Percentiles rank a stretch among this genome's conserved stretches.
phyloP scores from a whole-genome alignment of 2,888 invertebrate species.

The Calameuta pallipes region DNA sequence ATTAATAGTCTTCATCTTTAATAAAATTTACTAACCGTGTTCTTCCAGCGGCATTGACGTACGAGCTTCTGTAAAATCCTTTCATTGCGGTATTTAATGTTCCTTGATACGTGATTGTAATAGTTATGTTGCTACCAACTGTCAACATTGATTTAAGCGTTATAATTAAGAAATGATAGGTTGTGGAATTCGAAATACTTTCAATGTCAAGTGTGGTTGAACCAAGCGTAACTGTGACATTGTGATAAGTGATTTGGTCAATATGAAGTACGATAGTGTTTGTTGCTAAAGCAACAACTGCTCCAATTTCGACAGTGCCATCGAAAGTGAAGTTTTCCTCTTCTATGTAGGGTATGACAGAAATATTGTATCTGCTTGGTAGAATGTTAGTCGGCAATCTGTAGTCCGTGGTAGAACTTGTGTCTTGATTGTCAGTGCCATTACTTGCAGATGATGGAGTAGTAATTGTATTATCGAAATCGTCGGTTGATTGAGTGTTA shows the following conservation, averaged over 20 bases:
- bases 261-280: constrained; percentile 43
- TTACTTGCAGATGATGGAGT: no score
- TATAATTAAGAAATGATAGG: constrained; percentile 69
- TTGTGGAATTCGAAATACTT: constrained; percentile 23
- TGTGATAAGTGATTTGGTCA: constrained; percentile 23
- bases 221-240: neutral
- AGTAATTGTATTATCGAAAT: no score
- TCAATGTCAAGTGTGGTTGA: constrained; percentile 20
- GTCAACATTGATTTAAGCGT: constrained; percentile 63
- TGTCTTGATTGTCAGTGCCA: neutral
- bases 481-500: no score
- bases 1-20: neutral
- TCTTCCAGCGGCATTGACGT: constrained; percentile 65
- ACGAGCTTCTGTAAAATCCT: constrained; percentile 75
- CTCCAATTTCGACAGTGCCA: constrained; percentile 43
- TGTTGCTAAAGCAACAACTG: constrained; percentile 28
- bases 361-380: constrained; percentile 70
- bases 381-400: constrained; percentile 69
- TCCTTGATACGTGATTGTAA: constrained; percentile 70
- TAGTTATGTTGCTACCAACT: constrained; percentile 62
- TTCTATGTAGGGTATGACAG: constrained; percentile 67
- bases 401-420: constrained; percentile 51
- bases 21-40: constrained; percentile 67
- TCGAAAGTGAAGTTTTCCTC: constrained; percentile 53
- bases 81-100: constrained; percentile 69